These are phyloP conservation scores for Caenorhabditis zanzibari DNA, from an alignment of 2,888 invertebrate species.

Conservation along the genomic window DNA sequence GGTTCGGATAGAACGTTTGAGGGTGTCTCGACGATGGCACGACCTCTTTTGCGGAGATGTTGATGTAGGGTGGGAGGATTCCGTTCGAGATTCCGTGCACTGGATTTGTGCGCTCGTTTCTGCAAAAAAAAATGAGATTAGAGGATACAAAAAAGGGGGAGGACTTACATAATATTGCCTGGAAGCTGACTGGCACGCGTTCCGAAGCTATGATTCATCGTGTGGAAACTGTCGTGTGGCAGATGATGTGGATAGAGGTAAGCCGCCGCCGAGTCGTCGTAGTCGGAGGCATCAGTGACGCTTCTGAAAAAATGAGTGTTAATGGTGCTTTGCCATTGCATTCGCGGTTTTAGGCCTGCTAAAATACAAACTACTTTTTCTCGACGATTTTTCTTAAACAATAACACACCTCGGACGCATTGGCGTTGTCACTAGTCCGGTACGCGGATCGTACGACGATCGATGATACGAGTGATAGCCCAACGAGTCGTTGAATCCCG, in stretches of 20 bases:
- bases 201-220: conserved; percentile 10
- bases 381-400: too few species aligned
- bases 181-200: conserved; percentile 27
- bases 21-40: conserved; percentile 17
- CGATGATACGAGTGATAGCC: conserved; percentile 64
- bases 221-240: conserved; percentile 57
- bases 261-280: conserved; percentile 3
- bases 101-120: conserved; percentile 58
- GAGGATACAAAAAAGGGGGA: not conserved
- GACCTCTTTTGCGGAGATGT: conserved; percentile 61
- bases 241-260: conserved; percentile 19
- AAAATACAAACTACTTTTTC: not conserved
- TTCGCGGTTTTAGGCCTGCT: not conserved
- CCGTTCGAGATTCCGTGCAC: conserved; percentile 47
- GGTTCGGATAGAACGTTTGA: not conserved
- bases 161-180: conserved; percentile 59
- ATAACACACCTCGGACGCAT: conserved; percentile 46
- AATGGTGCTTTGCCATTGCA: not conserved
- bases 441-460: conserved; percentile 57
- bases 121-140: conserved; percentile 2
- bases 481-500: conserved; percentile 54
- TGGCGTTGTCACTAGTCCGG: conserved; percentile 25
- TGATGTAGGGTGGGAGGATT: conserved; percentile 63
- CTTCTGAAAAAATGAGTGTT: conserved; percentile 34
- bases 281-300: conserved; percentile 56